Evolutionary conservation across 2,888 invertebrate species (phyloP).

Genomic region (Tipula vernalis): DNA sequence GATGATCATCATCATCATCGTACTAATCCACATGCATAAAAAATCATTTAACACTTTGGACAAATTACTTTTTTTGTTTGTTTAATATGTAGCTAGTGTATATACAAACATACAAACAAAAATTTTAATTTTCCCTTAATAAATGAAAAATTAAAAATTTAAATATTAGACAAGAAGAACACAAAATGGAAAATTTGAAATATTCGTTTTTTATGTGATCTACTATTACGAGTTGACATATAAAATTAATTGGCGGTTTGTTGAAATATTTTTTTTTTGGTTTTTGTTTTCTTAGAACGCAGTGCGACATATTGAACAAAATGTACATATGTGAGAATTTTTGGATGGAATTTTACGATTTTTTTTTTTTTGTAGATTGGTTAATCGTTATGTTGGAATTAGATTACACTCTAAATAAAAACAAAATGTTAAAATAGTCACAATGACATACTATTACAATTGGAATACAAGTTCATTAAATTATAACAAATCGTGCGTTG

Average conservation of each 20-base stretch:
- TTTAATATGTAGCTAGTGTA: neutral
- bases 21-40: neutral
- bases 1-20: neutral
- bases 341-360: neutral
- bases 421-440: neutral
- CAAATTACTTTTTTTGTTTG: neutral
- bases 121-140: neutral
- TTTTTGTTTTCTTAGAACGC: neutral
- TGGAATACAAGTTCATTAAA: neutral
- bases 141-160: neutral
- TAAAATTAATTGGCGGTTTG: slow-evolving; percentile 4
- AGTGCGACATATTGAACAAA: neutral
- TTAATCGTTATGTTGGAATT: neutral
- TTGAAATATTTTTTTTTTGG: neutral
- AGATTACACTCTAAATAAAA: neutral
- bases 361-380: neutral
- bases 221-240: slow-evolving; percentile 4
- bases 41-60: neutral
- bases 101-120: neutral
- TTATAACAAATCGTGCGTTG: neutral
- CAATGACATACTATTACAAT: neutral
- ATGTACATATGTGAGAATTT: neutral
- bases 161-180: neutral
- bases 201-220: neutral
- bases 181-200: neutral